Conservation (phyloP, 2,113 vertebrate species). For the Psittacula cyanocephala region DNA sequence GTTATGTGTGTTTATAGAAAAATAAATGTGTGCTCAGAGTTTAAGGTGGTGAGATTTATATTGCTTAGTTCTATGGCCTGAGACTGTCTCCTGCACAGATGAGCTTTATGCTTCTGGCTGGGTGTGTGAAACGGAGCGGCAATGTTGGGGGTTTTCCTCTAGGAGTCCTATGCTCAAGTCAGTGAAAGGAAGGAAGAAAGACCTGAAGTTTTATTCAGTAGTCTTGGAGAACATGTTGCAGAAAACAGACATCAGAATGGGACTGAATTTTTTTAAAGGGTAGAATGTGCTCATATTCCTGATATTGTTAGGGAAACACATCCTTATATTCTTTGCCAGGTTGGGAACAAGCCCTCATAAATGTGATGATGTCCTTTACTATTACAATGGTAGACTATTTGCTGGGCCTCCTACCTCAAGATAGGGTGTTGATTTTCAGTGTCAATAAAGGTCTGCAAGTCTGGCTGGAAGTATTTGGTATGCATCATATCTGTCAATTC, state of each 20-base stretch:
- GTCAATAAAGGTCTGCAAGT: background rate
- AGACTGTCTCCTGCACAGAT: background rate
- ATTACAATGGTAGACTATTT: background rate
- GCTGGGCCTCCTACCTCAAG: background rate
- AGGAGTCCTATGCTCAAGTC: background rate
- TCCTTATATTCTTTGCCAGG: background rate
- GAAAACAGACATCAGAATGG: background rate
- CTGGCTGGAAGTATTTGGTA: background rate
- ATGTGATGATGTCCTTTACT: background rate
- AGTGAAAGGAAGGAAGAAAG: background rate
- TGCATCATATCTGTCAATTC: background rate
- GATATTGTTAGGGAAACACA: background rate
- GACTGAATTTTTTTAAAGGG: background rate
- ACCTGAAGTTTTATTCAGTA: background rate
- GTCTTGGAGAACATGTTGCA: background rate
- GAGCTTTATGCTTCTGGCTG: background rate
- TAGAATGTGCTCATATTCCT: background rate
- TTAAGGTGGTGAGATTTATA: background rate
- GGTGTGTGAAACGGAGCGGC: background rate
- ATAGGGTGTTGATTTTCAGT: background rate
- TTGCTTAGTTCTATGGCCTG: background rate
- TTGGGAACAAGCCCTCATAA: background rate
- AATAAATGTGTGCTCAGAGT: background rate
- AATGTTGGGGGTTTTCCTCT: background rate
- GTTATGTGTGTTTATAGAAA: background rate